These are phyloP conservation scores for Leptopilina clavipes DNA, from an alignment of 1,140 invertebrate genomes.

Conservation along the genomic window DNA sequence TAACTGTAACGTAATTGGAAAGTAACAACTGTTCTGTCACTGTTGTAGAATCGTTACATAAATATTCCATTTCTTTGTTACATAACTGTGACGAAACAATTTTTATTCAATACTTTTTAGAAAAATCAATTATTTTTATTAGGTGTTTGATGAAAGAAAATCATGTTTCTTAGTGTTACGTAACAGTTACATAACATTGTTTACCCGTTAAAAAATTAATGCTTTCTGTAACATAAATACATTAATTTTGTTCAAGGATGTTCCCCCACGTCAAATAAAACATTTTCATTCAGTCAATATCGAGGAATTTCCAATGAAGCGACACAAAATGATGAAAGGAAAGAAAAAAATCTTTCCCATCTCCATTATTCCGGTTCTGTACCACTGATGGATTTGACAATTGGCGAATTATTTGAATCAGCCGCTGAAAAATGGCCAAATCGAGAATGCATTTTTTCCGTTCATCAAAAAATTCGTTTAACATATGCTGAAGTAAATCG, in stretches of 20 bases:
- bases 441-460: conserved; percentile 78
- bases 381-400: conserved; percentile 78
- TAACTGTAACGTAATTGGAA: too few species aligned
- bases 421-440: conserved; percentile 77
- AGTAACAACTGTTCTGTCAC: too few species aligned
- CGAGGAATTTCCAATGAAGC: not conserved
- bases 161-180: too few species aligned
- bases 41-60: too few species aligned
- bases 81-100: too few species aligned
- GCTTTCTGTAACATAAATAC: too few species aligned
- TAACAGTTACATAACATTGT: too few species aligned
- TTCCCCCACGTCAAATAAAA: not conserved
- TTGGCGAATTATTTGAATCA: conserved; percentile 79
- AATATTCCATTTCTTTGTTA: too few species aligned
- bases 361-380: conserved; percentile 74
- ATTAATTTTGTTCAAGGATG: not conserved
- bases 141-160: too few species aligned
- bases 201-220: too few species aligned
- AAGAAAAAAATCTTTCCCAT: conserved; percentile 53
- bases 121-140: too few species aligned
- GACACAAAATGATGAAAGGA: conserved; percentile 22
- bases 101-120: too few species aligned
- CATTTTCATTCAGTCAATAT: not conserved
- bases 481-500: conserved; percentile 80
- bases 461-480: conserved; percentile 77